Evolutionary conservation across 2,113 vertebrate genomes (phyloP).

Genomic region (Sorex fumeus): DNA sequence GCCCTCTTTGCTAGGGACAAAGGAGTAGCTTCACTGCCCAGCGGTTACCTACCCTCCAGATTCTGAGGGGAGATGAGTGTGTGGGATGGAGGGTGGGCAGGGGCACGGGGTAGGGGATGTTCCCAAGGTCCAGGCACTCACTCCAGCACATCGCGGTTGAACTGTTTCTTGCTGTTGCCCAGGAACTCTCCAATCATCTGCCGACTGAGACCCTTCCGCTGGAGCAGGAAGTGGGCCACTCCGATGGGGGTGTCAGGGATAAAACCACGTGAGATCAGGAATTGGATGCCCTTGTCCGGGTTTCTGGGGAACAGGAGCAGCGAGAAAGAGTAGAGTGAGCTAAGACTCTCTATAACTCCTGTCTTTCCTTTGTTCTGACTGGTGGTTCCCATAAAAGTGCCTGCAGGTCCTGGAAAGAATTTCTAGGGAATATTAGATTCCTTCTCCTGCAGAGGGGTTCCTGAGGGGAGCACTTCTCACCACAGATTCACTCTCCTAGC

Average conservation of each 20-base stretch:
- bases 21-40: background rate
- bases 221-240: constrained; percentile 98
- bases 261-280: constrained; percentile 97
- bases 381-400: background rate
- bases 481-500: background rate
- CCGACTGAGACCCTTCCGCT: constrained; percentile 98
- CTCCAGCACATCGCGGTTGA: constrained; percentile 98
- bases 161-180: constrained; percentile 99
- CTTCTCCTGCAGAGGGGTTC: background rate
- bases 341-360: accelerated
- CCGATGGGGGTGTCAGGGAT: constrained; percentile 98
- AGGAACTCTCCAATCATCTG: constrained; percentile 99
- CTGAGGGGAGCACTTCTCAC: background rate
- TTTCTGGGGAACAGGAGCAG: constrained; percentile 90
- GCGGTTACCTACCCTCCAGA: background rate
- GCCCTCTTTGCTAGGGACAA: background rate
- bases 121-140: constrained; percentile 88
- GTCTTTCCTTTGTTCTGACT: background rate
- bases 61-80: background rate
- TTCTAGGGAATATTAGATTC: background rate
- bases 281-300: constrained; percentile 98
- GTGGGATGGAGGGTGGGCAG: accelerated
- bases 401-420: background rate
- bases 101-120: background rate
- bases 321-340: constrained; percentile 31